A percentile compares a stretch with the other conserved stretches of the same genome.
Conservation (phyloP, 2,113 vertebrate genomes). For the Lasiurus borealis region DNA sequence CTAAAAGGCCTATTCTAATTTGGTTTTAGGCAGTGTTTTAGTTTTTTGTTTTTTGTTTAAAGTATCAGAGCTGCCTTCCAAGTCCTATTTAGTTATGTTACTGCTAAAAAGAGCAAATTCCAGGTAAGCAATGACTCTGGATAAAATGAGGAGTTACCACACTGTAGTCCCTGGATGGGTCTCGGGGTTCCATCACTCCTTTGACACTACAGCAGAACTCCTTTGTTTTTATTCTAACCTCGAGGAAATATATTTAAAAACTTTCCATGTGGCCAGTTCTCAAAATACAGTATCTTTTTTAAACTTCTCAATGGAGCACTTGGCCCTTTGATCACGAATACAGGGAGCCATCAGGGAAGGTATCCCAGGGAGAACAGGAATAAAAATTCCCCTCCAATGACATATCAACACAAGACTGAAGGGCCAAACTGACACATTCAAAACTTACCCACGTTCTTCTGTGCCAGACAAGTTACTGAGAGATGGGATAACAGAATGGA, state of each 20-base stretch:
- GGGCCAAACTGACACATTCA: background rate
- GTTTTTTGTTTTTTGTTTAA: background rate
- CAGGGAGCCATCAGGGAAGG: background rate
- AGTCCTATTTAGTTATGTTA: background rate
- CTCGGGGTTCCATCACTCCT: fast-evolving
- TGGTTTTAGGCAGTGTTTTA: conserved; percentile 58
- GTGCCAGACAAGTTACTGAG: background rate
- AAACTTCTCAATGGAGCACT: background rate
- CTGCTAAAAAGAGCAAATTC: background rate
- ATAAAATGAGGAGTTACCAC: background rate
- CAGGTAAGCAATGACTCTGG: background rate
- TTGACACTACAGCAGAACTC: background rate
- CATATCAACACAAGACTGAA: fast-evolving
- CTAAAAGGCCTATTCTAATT: conserved; percentile 61
- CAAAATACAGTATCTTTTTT: too few species aligned
- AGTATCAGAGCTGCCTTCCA: background rate
- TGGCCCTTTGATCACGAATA: background rate
- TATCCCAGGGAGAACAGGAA: background rate
- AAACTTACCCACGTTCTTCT: background rate
- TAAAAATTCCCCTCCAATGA: background rate
- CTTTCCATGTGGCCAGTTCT: background rate
- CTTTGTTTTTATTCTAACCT: background rate
- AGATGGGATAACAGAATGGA: background rate
- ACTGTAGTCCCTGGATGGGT: fast-evolving
- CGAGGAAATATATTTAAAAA: background rate